phyloP scores from a whole-genome alignment of 1,140 invertebrate species.

The fruit fly (Drosophila melanogaster) region DNA sequence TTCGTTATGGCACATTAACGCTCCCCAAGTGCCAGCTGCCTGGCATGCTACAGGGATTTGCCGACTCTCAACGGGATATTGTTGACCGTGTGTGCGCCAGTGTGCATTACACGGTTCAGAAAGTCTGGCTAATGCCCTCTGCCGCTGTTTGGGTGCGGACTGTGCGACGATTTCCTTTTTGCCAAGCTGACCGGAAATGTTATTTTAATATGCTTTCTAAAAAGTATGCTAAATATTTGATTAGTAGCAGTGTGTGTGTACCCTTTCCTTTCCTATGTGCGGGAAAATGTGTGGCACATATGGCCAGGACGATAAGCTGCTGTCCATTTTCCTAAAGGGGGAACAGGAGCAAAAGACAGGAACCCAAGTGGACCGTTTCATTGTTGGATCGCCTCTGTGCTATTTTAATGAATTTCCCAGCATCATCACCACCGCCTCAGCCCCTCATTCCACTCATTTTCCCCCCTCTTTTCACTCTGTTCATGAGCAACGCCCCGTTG shows the following conservation, averaged over 20 bases:
- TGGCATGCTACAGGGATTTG: constrained; percentile 66
- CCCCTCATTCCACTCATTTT: not conserved
- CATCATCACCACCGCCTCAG: constrained; percentile 1
- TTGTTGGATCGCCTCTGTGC: constrained; percentile 66
- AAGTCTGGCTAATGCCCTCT: constrained; percentile 52
- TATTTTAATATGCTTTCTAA: constrained; percentile 79
- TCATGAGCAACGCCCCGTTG: constrained; percentile 65
- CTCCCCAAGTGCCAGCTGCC: constrained; percentile 66
- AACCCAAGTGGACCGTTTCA: constrained; percentile 72
- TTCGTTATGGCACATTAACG: constrained; percentile 82
- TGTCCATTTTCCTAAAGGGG: constrained; percentile 33
- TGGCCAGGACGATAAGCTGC: constrained; percentile 69
- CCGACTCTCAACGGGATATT: constrained; percentile 6
- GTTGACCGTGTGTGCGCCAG: constrained; percentile 20
- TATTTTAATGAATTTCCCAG: constrained; percentile 81
- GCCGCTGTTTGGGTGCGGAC: constrained; percentile 20
- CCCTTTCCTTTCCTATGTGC: constrained; percentile 4
- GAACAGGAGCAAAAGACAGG: not conserved
- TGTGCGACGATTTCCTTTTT: constrained; percentile 50
- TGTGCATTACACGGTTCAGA: constrained; percentile 76
- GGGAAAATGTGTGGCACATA: constrained; percentile 54
- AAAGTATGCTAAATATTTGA: constrained; percentile 83
- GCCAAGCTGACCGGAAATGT: constrained; percentile 81
- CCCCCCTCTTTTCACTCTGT: not conserved
- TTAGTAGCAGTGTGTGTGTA: constrained; percentile 51